Evolutionary conservation across 1,140 invertebrate genomes (phyloP).

Genomic region (Micrasema longulum): DNA sequence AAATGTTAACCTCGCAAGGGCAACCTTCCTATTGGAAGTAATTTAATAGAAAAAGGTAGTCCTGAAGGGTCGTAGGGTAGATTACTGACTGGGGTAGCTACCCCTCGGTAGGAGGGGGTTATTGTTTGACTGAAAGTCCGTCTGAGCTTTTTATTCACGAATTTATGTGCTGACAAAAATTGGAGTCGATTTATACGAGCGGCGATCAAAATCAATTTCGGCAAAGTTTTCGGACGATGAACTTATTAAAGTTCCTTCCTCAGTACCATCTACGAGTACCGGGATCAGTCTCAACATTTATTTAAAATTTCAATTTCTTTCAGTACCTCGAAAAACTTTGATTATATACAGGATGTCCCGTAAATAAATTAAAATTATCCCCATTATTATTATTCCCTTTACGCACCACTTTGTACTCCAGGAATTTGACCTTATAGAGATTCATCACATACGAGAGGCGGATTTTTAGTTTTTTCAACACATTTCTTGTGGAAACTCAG

Average conservation of each 20-base stretch:
- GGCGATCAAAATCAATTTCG: conserved; percentile 22
- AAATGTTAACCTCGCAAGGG: conserved; percentile 38
- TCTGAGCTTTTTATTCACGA: conserved; percentile 33
- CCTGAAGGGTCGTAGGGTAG: conserved; percentile 29
- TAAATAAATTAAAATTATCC: too few relatives aligned
- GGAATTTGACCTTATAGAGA: too few relatives aligned
- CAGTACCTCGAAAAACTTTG: too few relatives aligned
- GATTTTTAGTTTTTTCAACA: too few relatives aligned
- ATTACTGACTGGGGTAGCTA: neutral
- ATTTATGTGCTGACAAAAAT: conserved; percentile 37
- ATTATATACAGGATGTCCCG: too few relatives aligned
- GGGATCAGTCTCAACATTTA: too few relatives aligned
- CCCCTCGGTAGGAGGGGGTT: neutral
- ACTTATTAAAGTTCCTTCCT: conserved; percentile 16
- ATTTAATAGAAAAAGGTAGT: conserved; percentile 48
- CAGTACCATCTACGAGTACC: too few relatives aligned
- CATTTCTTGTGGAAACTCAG: too few relatives aligned
- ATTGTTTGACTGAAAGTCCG: conserved; percentile 34
- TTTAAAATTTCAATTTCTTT: too few relatives aligned
- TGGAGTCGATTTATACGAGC: conserved; percentile 28
- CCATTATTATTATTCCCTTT: too few relatives aligned
- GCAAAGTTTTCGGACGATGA: neutral
- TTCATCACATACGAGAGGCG: too few relatives aligned
- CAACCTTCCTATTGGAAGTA: conserved; percentile 45
- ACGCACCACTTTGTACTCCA: too few relatives aligned